Evolutionary conservation across 2,888 invertebrate genomes (phyloP).

Genomic region (Patella ulyssiponensis): DNA sequence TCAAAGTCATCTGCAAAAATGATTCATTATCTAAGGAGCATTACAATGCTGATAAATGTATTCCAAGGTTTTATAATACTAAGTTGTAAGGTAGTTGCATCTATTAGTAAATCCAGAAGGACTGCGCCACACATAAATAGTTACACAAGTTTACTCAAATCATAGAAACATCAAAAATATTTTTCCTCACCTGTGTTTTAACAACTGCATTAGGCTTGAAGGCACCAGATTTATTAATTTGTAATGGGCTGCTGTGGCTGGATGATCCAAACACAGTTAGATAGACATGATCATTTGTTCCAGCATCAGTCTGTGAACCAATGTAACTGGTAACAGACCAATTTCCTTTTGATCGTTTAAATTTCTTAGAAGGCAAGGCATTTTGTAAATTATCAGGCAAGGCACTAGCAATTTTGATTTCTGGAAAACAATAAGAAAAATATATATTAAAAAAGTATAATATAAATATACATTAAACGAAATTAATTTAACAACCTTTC

Average conservation of each 20-base stretch:
- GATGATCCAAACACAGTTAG: conserved; percentile 64
- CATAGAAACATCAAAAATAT: neutral
- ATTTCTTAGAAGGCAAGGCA: conserved; percentile 37
- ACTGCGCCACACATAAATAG: too few relatives aligned
- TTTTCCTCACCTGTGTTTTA: conserved; percentile 50
- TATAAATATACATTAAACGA: neutral
- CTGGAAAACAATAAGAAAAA: conserved; percentile 32
- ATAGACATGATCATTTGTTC: conserved; percentile 52
- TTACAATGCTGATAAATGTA: too few relatives aligned
- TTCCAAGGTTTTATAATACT: too few relatives aligned
- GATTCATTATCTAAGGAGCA: too few relatives aligned
- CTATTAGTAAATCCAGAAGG: too few relatives aligned
- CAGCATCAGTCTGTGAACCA: conserved; percentile 50
- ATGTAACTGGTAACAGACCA: conserved; percentile 54
- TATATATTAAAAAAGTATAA: neutral
- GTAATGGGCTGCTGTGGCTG: conserved; percentile 56
- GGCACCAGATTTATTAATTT: conserved; percentile 52
- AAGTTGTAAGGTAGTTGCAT: too few relatives aligned
- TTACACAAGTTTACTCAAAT: too few relatives aligned
- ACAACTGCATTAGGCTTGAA: conserved; percentile 52
- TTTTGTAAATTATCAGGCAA: conserved; percentile 42
- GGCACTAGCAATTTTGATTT: conserved; percentile 41
- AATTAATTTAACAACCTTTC: too few relatives aligned
- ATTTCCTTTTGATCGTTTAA: conserved; percentile 42
- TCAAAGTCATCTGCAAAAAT: conserved; percentile 45